These are phyloP conservation scores for Gallinago solitaria DNA, from an alignment of 2,797 vertebrate species.

Conservation along the genomic window DNA sequence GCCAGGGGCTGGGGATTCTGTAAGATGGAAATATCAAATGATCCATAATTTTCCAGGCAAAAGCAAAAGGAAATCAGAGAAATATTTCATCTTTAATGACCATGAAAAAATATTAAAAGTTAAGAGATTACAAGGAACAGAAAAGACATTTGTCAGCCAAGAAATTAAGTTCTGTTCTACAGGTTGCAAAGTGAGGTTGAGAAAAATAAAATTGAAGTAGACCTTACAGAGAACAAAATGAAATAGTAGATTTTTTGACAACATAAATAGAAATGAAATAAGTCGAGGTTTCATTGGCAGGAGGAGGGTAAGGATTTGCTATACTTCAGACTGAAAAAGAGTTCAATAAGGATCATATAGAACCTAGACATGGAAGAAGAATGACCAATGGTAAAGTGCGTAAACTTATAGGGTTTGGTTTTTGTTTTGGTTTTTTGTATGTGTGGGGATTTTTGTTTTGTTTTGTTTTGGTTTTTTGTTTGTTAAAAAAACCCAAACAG, in stretches of 20 bases:
- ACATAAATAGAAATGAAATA: not conserved
- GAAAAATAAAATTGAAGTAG: not conserved
- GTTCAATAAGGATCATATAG: not conserved
- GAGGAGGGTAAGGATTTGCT: not conserved
- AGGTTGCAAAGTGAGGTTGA: not conserved
- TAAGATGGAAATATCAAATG: not conserved
- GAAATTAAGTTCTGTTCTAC: not conserved
- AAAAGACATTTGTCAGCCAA: not conserved
- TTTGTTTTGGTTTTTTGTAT: not conserved
- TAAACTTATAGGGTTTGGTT: not conserved
- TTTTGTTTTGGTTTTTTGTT: no score
- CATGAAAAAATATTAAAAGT: not conserved
- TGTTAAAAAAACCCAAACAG: not conserved
- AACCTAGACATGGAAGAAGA: not conserved
- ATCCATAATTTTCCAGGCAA: not conserved
- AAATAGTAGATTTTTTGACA: not conserved
- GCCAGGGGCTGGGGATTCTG: not conserved
- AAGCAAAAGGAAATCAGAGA: not conserved
- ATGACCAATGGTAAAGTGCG: not conserved
- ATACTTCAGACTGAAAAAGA: not conserved
- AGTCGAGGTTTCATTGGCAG: not conserved
- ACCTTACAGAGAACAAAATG: not conserved
- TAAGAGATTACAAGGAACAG: not conserved
- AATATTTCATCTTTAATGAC: not conserved
- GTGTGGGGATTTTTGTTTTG: no score